A percentile compares a stretch with the other conserved stretches of the same genome.
Conservation (phyloP, 2,888 invertebrate species). For the Matsumyia berberina region DNA sequence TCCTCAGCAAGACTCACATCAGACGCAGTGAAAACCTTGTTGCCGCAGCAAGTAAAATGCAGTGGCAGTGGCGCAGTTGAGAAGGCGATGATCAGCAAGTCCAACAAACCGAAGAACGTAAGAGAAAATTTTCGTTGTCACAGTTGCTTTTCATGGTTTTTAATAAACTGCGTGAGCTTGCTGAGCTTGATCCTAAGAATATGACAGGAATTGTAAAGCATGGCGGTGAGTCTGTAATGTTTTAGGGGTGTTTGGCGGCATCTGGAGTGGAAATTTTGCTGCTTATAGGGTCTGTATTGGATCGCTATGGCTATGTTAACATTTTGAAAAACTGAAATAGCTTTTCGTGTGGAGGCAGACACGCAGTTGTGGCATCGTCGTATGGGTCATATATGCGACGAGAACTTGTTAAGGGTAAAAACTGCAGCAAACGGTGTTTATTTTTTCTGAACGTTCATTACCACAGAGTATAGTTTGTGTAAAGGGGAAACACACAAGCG, state of each 20-base stretch:
- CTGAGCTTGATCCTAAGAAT: too few species aligned
- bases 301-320: too few species aligned
- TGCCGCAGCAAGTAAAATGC: slow-evolving; percentile 8
- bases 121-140: slow-evolving; percentile 47
- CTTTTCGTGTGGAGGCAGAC: too few species aligned
- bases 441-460: not conserved
- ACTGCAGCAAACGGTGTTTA: not conserved
- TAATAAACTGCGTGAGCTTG: slow-evolving; percentile 9
- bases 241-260: too few species aligned
- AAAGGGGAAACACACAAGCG: slow-evolving; percentile 21
- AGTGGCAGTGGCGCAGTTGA: not conserved
- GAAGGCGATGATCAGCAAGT: slow-evolving; percentile 22
- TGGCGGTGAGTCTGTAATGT: too few species aligned
- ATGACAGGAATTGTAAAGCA: too few species aligned
- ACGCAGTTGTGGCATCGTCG: slow-evolving; percentile 10
- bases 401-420: too few species aligned
- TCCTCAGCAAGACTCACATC: slow-evolving; percentile 22
- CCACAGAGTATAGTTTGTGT: not conserved
- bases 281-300: too few species aligned
- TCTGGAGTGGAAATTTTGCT: too few species aligned
- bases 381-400: too few species aligned
- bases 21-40: slow-evolving; percentile 30
- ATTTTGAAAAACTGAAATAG: too few species aligned
- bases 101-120: too few species aligned
- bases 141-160: slow-evolving; percentile 24